Evolutionary conservation across 2,113 vertebrate genomes (phyloP).

Genomic region (Crocuta crocuta): DNA sequence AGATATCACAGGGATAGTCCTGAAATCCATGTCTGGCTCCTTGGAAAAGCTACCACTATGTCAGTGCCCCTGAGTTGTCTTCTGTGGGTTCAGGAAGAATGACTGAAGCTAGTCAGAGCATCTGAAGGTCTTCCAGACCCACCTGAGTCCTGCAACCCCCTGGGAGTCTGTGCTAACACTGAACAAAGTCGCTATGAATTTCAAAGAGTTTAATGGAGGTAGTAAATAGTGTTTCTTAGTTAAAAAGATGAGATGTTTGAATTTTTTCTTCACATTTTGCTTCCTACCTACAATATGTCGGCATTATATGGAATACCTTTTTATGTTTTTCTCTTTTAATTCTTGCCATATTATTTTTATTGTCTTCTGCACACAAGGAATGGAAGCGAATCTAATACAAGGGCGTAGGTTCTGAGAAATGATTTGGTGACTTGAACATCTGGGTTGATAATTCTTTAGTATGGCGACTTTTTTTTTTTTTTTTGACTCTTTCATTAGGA

Average conservation of each 20-base stretch:
- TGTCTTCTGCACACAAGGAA: neutral
- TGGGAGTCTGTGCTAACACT: neutral
- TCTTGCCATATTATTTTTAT: neutral
- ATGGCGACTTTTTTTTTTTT: neutral
- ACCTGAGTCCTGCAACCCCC: neutral
- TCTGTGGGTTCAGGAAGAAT: neutral
- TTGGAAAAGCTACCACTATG: neutral
- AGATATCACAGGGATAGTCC: neutral
- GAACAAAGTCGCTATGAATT: neutral
- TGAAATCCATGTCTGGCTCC: neutral
- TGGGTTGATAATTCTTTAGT: neutral
- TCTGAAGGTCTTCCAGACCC: neutral
- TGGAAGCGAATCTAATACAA: neutral
- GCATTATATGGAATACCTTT: neutral
- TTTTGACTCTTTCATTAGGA: neutral
- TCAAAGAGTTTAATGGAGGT: neutral
- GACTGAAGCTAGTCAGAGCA: neutral
- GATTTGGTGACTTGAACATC: neutral
- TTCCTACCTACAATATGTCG: neutral
- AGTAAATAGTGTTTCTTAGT: neutral
- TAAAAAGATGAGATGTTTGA: neutral
- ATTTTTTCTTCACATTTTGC: neutral
- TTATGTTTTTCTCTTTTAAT: neutral
- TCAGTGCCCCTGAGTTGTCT: neutral
- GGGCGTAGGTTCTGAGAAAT: neutral